Conservation (phyloP, 2,113 vertebrate species). For the Vulpes ferrilata region DNA sequence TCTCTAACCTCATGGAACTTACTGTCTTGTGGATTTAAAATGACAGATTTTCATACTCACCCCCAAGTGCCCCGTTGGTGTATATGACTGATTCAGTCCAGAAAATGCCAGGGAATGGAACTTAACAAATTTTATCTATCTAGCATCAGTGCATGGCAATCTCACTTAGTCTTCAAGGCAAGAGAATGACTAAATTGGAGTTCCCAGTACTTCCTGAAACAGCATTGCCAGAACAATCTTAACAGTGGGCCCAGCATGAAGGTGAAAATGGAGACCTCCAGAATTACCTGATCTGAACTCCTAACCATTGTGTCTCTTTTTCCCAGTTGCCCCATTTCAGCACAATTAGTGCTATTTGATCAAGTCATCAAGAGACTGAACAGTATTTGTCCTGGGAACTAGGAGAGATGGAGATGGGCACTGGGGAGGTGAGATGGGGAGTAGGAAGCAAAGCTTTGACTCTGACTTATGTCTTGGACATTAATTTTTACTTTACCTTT, state of each 20-base stretch:
- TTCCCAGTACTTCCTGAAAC: not conserved
- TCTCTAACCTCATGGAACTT: not conserved
- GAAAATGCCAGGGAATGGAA: not conserved
- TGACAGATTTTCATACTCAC: not conserved
- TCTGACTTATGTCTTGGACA: not conserved
- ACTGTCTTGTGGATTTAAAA: not conserved
- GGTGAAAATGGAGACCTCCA: not conserved
- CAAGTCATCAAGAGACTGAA: not conserved
- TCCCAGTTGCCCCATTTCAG: not conserved
- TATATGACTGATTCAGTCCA: not conserved
- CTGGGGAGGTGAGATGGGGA: not conserved
- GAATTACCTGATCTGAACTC: not conserved
- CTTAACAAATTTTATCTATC: not conserved
- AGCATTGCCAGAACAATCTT: not conserved
- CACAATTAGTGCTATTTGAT: not conserved
- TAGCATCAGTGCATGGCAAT: not conserved
- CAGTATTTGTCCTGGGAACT: not conserved
- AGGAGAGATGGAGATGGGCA: not conserved
- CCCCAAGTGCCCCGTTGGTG: not conserved
- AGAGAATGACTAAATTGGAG: not conserved
- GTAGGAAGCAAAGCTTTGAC: not conserved
- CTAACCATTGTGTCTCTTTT: not conserved
- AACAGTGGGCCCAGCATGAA: not conserved
- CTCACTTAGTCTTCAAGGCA: not conserved
- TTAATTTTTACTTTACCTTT: slow-evolving; percentile 21